phyloP scores from a whole-genome alignment of 2,113 vertebrate species.

The Asarcornis scutulata region DNA sequence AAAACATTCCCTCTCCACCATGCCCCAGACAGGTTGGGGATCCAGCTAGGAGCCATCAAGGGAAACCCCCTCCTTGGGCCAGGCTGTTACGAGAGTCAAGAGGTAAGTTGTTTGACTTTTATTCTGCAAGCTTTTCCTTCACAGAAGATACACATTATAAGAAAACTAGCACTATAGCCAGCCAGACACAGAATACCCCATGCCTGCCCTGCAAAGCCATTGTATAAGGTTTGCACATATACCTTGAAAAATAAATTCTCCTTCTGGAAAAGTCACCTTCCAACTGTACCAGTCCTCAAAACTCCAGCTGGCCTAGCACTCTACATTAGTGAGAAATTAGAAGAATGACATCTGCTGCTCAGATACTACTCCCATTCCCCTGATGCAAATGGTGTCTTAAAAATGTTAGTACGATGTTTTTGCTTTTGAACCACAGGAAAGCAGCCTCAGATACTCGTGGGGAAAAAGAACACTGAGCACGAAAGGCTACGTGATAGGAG shows the following conservation, averaged over 20 bases:
- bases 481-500: conserved; percentile 83
- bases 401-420: neutral
- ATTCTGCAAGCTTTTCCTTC: neutral
- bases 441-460: conserved; percentile 63
- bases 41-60: neutral
- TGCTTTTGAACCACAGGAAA: conserved; percentile 59
- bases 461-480: conserved; percentile 78
- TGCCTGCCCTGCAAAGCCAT: neutral
- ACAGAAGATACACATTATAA: neutral
- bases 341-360: neutral
- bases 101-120: conserved; percentile 55
- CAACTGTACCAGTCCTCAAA: accelerated
- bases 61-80: conserved; percentile 73
- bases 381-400: neutral
- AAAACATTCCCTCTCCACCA: conserved; percentile 73
- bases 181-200: accelerated
- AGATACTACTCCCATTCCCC: neutral
- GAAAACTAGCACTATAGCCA: neutral
- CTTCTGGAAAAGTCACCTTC: neutral
- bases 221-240: neutral
- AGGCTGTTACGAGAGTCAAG: conserved; percentile 75
- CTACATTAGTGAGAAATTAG: neutral
- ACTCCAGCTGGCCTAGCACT: neutral
- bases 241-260: neutral
- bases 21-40: conserved; percentile 73